Base-by-base conservation (phyloP, 2,113 vertebrate genomes). In the Anoplopoma fimbria region DNA sequence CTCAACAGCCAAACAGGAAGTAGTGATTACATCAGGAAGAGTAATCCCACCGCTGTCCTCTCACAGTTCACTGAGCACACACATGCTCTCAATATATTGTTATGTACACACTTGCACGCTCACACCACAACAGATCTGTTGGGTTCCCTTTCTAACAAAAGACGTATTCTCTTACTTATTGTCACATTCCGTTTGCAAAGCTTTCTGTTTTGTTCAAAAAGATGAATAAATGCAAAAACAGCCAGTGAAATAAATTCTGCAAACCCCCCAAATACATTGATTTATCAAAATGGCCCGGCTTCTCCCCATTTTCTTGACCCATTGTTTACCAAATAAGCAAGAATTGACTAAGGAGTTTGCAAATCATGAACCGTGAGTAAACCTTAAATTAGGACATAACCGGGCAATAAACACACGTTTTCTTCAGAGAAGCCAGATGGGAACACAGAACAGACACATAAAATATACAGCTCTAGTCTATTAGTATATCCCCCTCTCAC, bases 21-120 rank as follows among this genome's bases (percentile, higher is more conserved):
- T 58, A 9, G 45, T 34, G 75, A 91, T 92, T 74, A 82, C 69
- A 88, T 91, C 88, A 89, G 82, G 75, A 85, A 77, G 53, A 19
- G 74, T 31, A 78, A 91, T 87, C 91, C 87, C 87, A 79, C 63
- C 64, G 85, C 75, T 75, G 31, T 77, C 75, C 45, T 91, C 79
- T 73, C 75, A 90, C 82, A 87, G 62, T 83, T 91, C 85, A 79
- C 60, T 81, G 75, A 89, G 25, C 67, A 38, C 73, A 86, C 74
- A 69, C 63, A 71, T 63, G 68, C 38, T 65, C 27, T 74, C 45
- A 63, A 29, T 69, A 33, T 42, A 81, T 29, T 42, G 38, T 27
- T 34, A 69, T 38, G 33, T 31, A 67, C 81, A 82, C 69, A 55
- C 27, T 62, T 51, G 55, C 60, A 60, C 31, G 8, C 64, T 45